Evolutionary conservation across 1,140 invertebrate genomes (phyloP), one percentile per base, ranked within the genome.

Genomic region (Zeugodacus cucurbitae): DNA sequence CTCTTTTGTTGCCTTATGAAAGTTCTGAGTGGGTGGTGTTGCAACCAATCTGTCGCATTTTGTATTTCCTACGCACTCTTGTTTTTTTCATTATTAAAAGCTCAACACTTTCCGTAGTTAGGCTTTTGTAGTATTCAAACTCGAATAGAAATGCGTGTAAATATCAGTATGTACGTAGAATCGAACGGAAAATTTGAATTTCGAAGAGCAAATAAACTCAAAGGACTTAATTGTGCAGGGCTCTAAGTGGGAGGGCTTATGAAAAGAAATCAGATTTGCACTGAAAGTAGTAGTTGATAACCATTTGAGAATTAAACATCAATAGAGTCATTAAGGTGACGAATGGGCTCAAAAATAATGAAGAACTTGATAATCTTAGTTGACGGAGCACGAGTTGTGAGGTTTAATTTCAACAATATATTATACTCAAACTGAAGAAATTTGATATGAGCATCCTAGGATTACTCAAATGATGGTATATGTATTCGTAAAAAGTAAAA

Each of bases 21-120:
- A 74, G 67, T 22, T 20, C 22, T 22, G 67, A 74, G 41, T 67
- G 59, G 87, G 87, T 44, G 87, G 87, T 26, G 57, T 87, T 26
- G 87, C 87, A 67, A 4, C 10, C 87, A 87, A 87, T 87, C 87
- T 87, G 87, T 87, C 59, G 58, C 37, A 70, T 67, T 87, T 67
- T 87, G 34, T 20, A 3, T 59, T 58, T 34, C 14, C 29, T 20
- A 41, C 85, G 8, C 20, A 37, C 26, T 32, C 22, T 34, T 17
- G 20, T 37, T 17, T 37, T 29, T 32, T 20, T 58, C 22, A 32
- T n/a, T 86, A 37, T 37, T 34, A 37, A 37, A 37, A 22, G 32
- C 34, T 74, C 41, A 74, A 74, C 67, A 74, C 34, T 41, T 74
- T 74, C 41, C 17, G 41, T 41, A 20, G 34, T 74, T 20, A 8